Evolutionary conservation across 2,888 invertebrate species (phyloP).

Genomic region (Antheraea yamamai): DNA sequence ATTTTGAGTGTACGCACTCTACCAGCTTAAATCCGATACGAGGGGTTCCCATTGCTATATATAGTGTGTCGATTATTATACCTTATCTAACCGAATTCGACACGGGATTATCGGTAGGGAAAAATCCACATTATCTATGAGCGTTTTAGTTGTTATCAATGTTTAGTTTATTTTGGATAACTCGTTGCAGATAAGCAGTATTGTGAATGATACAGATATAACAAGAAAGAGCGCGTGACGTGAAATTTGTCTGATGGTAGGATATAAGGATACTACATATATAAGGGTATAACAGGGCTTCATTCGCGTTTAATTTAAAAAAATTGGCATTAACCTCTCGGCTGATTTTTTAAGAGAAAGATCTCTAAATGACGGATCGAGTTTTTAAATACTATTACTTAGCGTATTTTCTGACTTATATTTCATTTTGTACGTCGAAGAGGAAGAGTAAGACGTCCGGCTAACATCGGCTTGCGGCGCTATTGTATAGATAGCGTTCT

Average conservation of each 20-base stretch:
- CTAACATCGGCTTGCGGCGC: no score
- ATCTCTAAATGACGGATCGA: no score
- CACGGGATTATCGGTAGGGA: not conserved
- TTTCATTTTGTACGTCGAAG: no score
- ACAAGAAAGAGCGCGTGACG: not conserved
- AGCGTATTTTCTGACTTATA: no score
- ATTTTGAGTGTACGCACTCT: constrained; percentile 2
- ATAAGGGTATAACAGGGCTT: no score
- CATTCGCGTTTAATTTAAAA: no score
- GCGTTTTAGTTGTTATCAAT: constrained; percentile 1
- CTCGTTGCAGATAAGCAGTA: not conserved
- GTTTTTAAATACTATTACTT: no score
- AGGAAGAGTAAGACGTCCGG: no score
- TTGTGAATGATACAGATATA: not conserved
- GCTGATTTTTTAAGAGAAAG: no score
- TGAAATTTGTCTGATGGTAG: not conserved
- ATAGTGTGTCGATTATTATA: not conserved
- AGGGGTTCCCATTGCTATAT: constrained; percentile 4
- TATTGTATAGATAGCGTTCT: no score
- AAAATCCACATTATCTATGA: constrained; percentile 2
- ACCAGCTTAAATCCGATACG: constrained; percentile 6
- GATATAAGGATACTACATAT: no score
- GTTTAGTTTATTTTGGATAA: not conserved
- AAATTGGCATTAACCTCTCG: no score
- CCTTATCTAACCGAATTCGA: not conserved